Evolutionary conservation across 2,888 invertebrate genomes (phyloP).

Genomic region (Thecophora atra): DNA sequence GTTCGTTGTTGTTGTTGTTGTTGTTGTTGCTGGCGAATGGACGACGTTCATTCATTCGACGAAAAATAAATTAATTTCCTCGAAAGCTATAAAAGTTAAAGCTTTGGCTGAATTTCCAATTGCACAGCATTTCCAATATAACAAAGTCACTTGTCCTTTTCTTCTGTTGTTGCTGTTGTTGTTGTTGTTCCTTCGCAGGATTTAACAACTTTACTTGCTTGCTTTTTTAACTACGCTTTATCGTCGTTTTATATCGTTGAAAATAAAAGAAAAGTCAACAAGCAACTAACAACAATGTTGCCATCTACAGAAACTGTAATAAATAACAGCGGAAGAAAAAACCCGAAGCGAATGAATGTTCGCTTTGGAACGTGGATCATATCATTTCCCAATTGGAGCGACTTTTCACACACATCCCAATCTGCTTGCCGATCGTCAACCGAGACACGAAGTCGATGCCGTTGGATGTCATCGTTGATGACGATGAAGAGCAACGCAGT

Average conservation of each 20-base stretch:
- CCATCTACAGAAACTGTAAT: constrained; percentile 33
- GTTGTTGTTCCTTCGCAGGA: constrained; percentile 23
- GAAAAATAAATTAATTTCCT: constrained; percentile 64
- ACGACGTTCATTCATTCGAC: constrained; percentile 44
- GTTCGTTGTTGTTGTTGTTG: constrained; percentile 17
- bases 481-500: no score
- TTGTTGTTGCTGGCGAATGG: not conserved
- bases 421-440: no score
- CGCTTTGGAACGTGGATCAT: no score
- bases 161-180: constrained; percentile 11
- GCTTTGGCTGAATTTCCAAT: constrained; percentile 53
- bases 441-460: no score
- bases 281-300: constrained; percentile 36
- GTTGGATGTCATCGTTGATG: no score
- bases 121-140: constrained; percentile 37
- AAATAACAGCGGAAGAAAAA: constrained; percentile 13
- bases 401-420: no score
- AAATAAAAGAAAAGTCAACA: constrained; percentile 33
- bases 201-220: constrained; percentile 23
- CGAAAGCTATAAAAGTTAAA: constrained; percentile 63
- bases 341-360: no score
- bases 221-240: constrained; percentile 40
- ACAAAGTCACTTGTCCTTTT: constrained; percentile 15
- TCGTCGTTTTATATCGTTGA: constrained; percentile 45
- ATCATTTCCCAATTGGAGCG: no score